These are phyloP conservation scores for Urophycis tenuis DNA, from an alignment of 2,797 vertebrate genomes.

Conservation along the genomic window DNA sequence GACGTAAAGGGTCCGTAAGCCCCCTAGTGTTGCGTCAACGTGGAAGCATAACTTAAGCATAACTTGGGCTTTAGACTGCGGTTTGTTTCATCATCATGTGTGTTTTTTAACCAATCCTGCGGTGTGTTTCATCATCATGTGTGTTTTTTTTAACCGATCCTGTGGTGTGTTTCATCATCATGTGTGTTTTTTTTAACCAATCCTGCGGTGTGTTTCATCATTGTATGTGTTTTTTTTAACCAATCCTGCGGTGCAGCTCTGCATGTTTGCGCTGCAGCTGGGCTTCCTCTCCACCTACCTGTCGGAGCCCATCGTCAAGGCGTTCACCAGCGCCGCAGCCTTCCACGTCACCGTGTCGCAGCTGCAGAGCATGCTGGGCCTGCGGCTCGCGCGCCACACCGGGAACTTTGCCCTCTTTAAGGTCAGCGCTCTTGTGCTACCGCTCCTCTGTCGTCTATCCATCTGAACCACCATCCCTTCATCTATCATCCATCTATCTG, in stretches of 20 bases:
- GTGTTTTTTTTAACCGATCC: neutral
- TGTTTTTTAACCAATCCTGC: neutral
- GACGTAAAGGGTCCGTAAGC: no score
- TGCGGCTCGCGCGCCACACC: constrained; percentile 78
- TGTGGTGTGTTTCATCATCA: neutral
- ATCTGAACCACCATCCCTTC: neutral
- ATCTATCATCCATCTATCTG: no score
- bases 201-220: no score
- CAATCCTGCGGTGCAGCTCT: constrained; percentile 65
- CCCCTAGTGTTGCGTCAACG: no score
- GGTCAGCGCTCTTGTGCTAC: constrained; percentile 53
- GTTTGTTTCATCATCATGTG: neutral
- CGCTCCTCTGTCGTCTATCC: no score
- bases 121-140: no score
- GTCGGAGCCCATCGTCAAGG: constrained; percentile 89
- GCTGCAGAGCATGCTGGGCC: constrained; percentile 84
- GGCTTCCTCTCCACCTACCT: constrained; percentile 88
- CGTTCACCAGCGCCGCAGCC: constrained; percentile 87
- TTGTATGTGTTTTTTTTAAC: neutral
- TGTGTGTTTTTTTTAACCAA: neutral
- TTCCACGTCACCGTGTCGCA: constrained; percentile 88
- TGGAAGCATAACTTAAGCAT: no score
- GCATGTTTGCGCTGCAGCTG: constrained; percentile 85
- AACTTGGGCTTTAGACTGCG: no score
- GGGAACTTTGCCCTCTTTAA: constrained; percentile 86